These are phyloP conservation scores for Steinernema scapterisci DNA, from an alignment of 2,888 invertebrate genomes.

Conservation along the genomic window DNA sequence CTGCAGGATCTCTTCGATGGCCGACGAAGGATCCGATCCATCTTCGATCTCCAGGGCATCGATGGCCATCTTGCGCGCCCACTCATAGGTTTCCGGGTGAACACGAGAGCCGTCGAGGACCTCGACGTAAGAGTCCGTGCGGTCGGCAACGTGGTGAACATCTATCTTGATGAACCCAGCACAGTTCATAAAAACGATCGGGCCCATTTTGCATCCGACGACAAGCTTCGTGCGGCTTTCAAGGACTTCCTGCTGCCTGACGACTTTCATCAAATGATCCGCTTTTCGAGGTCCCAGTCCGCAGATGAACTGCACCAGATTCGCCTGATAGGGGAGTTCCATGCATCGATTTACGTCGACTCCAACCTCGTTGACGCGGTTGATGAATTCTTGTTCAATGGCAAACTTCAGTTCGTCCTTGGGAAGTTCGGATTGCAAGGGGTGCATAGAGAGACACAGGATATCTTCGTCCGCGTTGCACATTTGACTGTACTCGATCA, in stretches of 20 bases:
- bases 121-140: conserved; percentile 73
- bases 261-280: conserved; percentile 69
- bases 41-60: conserved; percentile 87
- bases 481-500: conserved; percentile 92
- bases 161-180: conserved; percentile 99
- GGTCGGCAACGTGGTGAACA: conserved; percentile 76
- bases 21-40: conserved; percentile 79
- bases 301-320: conserved; percentile 90
- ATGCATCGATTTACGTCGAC: conserved; percentile 94
- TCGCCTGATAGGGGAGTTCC: conserved; percentile 81
- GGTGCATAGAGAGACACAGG: conserved; percentile 87
- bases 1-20: conserved; percentile 94
- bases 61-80: conserved; percentile 99
- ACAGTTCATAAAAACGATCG: conserved; percentile 97
- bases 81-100: conserved; percentile 98
- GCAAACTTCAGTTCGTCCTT: conserved; percentile 86
- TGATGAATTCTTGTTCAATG: conserved; percentile 84
- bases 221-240: conserved; percentile 78
- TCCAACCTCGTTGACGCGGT: conserved; percentile 94
- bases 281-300: conserved; percentile 95
- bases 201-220: conserved; percentile 93
- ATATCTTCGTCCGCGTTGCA: conserved; percentile 96
- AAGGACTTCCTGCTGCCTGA: conserved; percentile 54
- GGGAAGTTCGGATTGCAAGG: conserved; percentile 75
- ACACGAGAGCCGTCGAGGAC: conserved; percentile 90